Base-by-base conservation (phyloP, 2,888 invertebrate species). In the Acheta domesticus region DNA sequence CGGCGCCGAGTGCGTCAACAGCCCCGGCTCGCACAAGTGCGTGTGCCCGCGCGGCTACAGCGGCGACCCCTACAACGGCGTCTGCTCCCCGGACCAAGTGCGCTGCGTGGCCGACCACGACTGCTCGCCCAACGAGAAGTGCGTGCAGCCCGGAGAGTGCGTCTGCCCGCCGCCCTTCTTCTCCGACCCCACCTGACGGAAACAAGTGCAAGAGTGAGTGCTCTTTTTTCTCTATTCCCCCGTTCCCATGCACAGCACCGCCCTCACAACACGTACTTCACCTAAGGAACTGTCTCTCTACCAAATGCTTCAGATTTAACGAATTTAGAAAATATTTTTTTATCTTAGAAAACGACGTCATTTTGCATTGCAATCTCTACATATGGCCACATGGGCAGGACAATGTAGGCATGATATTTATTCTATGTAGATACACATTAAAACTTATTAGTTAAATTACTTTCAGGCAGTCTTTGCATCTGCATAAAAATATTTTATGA, bases 141-240 rank as follows among this genome's bases (percentile, higher is more conserved):
- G 97, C 86, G 92, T 96, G 48, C 94, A 96, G 86, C 96, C 96
- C 2, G 96, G 96, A 1, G 93, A 95, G 87, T 97, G 97, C 85
- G 91, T 96, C 21, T 97, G 97, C 85, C 95, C 95, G 49, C 96
- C 96, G 21, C 97, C 97, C 1, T 97, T 93, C 87, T 96, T 95
- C 86, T 91, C 93, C 49, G 96, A 97, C 85, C 91, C 93, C 14
- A 89, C 90, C 23, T n/a, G 95, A 96, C 85, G 92, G 92, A 62
- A 94, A 95, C 85, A 93, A 93, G 85, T 97, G 97, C 86, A 96
- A 96, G 88, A 96, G 94, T 88, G 84, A 85, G 86, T 85, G 23
- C 23, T 23, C 23, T 1, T 3, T 23, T n/a, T n/a, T n/a, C n/a
- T n/a, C n/a, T n/a, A n/a, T n/a, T n/a, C n/a, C n/a, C n/a, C n/a